Evolutionary conservation across 2,888 invertebrate species (phyloP).

Genomic region (Cataglyphis albicans): DNA sequence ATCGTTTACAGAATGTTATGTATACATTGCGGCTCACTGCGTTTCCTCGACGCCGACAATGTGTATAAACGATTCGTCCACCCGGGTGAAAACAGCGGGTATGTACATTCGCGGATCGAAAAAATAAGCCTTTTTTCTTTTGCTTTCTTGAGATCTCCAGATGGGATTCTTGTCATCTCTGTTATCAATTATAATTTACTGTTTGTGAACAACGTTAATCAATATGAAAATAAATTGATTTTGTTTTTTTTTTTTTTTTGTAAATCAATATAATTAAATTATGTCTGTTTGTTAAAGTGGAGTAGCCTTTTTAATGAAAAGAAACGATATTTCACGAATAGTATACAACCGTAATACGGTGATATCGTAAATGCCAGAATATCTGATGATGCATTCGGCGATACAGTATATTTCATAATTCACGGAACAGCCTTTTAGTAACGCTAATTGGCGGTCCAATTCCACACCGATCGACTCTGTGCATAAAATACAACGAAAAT

Average conservation of each 20-base stretch:
- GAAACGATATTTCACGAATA: conserved; percentile 15
- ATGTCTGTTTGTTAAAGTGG: not conserved
- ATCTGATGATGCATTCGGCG: not conserved
- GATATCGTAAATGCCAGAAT: conserved; percentile 4
- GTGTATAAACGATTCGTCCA: conserved; percentile 35
- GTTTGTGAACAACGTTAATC: conserved; percentile 8
- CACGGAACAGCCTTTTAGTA: conserved; percentile 41
- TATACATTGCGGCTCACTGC: conserved; percentile 27
- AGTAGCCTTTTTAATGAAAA: not conserved
- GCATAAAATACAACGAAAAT: conserved; percentile 47
- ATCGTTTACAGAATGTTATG: conserved; percentile 28
- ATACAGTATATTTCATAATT: conserved; percentile 44
- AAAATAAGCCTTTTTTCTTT: conserved; percentile 57
- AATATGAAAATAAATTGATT: conserved; percentile 21
- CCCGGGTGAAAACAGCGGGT: not conserved
- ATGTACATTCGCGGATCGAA: not conserved
- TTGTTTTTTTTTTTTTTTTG: not conserved
- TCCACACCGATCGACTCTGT: not conserved
- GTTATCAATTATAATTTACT: conserved; percentile 6
- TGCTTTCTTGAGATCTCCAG: conserved; percentile 27
- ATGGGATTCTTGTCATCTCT: not conserved
- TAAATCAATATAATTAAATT: not conserved
- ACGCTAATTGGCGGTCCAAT: conserved; percentile 51
- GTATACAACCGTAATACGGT: not conserved
- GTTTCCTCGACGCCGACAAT: not conserved